Evolutionary conservation across 2,888 invertebrate genomes (phyloP).

Genomic region (Neoascia interrupta): DNA sequence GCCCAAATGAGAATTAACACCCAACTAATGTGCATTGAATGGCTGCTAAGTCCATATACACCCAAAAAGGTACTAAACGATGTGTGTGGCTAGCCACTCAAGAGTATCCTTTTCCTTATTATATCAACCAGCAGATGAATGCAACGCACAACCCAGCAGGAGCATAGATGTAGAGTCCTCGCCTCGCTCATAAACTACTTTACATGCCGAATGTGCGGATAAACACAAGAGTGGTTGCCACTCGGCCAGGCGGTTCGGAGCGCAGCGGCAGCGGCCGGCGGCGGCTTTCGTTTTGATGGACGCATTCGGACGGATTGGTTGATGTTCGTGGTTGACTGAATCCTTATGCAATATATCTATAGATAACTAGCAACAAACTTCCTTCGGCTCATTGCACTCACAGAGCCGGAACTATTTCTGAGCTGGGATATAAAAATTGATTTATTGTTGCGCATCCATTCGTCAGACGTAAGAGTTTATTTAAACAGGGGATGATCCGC

Average conservation of each 20-base stretch:
- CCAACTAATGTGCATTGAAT: slow-evolving; percentile 56
- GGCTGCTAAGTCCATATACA: slow-evolving; percentile 24
- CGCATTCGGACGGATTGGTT: slow-evolving; percentile 51
- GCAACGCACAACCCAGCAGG: slow-evolving; percentile 33
- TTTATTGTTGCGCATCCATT: slow-evolving; percentile 54
- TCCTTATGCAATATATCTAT: slow-evolving; percentile 12
- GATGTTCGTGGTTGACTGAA: slow-evolving; percentile 60
- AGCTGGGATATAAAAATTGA: slow-evolving; percentile 61
- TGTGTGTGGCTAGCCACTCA: slow-evolving; percentile 58
- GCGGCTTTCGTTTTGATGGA: slow-evolving; percentile 49
- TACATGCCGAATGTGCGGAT: slow-evolving; percentile 45
- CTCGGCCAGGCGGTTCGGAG: slow-evolving; percentile 24
- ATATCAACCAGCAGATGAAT: slow-evolving; percentile 23
- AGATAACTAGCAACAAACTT: too few species aligned
- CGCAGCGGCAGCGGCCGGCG: too few species aligned
- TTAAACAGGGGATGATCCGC: slow-evolving; percentile 56
- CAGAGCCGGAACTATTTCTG: slow-evolving; percentile 52
- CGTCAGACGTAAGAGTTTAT: slow-evolving; percentile 41
- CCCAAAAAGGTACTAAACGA: slow-evolving; percentile 19
- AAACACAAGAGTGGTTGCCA: slow-evolving; percentile 12
- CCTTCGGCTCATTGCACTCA: slow-evolving; percentile 53
- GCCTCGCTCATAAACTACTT: slow-evolving; percentile 41
- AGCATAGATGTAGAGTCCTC: neutral
- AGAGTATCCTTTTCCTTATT: slow-evolving; percentile 30
- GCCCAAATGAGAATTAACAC: slow-evolving; percentile 53